Percentiles rank a stretch among this genome's conserved stretches.
Evolutionary conservation across 2,113 vertebrate species (phyloP).

Genomic region (Bombycilla garrulus): DNA sequence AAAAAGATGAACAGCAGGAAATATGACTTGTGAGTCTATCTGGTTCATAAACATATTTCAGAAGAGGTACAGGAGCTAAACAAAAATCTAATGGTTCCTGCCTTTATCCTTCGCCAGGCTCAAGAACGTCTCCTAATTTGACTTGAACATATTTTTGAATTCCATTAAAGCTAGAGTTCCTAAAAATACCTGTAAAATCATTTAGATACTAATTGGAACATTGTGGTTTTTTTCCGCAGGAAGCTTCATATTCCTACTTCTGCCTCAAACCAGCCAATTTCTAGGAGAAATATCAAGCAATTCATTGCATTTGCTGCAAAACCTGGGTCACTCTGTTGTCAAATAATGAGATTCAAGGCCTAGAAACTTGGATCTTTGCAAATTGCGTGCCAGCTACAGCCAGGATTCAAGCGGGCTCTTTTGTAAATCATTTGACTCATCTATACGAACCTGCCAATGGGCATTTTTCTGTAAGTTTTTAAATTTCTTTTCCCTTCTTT

Average conservation of each 20-base stretch:
- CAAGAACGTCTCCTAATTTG: not conserved
- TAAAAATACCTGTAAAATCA: not conserved
- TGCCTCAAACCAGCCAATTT: not conserved
- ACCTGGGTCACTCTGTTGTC: not conserved
- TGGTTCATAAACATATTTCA: not conserved
- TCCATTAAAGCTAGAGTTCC: not conserved
- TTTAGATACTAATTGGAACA: not conserved
- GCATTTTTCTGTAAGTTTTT: not conserved
- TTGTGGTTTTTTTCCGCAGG: not conserved
- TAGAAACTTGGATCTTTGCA: not conserved
- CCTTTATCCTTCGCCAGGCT: not conserved
- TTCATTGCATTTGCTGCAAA: not conserved
- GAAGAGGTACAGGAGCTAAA: not conserved
- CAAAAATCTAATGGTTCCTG: not conserved
- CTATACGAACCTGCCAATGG: not conserved
- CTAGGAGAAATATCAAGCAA: not conserved
- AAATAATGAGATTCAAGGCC: not conserved
- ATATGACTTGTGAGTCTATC: not conserved
- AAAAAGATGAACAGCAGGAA: not conserved
- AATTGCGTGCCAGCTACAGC: rapidly evolving
- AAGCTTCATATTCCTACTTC: not conserved
- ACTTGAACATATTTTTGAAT: not conserved
- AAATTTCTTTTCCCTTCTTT: not conserved
- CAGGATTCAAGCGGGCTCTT: not conserved
- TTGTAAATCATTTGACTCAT: not conserved